Evolutionary conservation across 2,888 invertebrate species (phyloP).

Genomic region (Epistrophella euchroma): DNA sequence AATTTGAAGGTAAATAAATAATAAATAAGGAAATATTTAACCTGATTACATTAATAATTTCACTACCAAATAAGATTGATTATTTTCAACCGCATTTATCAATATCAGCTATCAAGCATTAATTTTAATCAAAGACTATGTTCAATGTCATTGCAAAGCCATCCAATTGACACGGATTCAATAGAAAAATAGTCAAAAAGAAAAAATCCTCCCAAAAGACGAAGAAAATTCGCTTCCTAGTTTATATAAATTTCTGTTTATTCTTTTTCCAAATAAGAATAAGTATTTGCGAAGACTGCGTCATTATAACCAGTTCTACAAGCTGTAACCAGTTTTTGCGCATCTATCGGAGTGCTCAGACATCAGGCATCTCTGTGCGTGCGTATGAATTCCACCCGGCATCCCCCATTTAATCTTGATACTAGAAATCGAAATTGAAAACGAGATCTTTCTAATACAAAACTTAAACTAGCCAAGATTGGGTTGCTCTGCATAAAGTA

Average conservation of each 20-base stretch:
- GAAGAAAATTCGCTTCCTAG: conserved; percentile 49
- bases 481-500: conserved; percentile 2
- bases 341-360: conserved; percentile 33
- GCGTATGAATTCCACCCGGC: conserved; percentile 56
- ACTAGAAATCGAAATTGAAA: conserved; percentile 75
- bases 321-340: conserved; percentile 50
- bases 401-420: conserved; percentile 64
- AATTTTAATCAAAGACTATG: conserved; percentile 32
- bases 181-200: conserved; percentile 11
- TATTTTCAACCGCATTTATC: conserved; percentile 19
- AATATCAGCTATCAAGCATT: not conserved
- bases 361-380: conserved; percentile 24
- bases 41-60: conserved; percentile 12
- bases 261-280: not conserved
- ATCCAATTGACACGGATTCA: conserved; percentile 65
- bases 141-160: conserved; percentile 37
- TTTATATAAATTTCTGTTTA: conserved; percentile 27
- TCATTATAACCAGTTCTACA: conserved; percentile 35
- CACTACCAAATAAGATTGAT: conserved; percentile 23
- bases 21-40: not conserved
- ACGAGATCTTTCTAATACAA: conserved; percentile 46
- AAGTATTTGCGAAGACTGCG: conserved; percentile 18
- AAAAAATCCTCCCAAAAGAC: conserved; percentile 47
- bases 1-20: not conserved
- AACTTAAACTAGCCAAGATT: conserved; percentile 2